A percentile compares a stretch with the other conserved stretches of the same genome.
phyloP scores from a whole-genome alignment of 2,113 vertebrate species.

The Lathamus discolor region DNA sequence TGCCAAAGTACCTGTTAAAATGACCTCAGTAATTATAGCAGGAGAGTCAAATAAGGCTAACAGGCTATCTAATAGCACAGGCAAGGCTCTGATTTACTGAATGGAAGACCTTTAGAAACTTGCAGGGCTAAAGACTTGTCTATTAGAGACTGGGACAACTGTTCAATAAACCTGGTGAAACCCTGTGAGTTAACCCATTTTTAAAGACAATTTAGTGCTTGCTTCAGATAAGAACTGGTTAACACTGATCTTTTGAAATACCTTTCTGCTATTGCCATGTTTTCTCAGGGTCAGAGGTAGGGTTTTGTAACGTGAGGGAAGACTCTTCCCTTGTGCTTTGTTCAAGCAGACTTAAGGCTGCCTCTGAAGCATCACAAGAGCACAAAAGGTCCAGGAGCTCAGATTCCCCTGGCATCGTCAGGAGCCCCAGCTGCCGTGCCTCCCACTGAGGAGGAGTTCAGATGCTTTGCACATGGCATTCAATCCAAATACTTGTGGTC shows the following conservation, averaged over 20 bases:
- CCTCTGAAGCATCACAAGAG: neutral
- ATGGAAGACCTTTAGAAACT: neutral
- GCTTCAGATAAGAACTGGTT: neutral
- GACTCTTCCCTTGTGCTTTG: neutral
- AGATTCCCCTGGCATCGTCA: neutral
- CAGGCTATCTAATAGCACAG: neutral
- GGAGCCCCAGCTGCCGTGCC: neutral
- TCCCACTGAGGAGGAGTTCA: neutral
- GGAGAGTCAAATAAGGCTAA: neutral
- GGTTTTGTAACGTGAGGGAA: neutral
- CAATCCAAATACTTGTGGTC: neutral
- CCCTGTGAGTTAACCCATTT: neutral
- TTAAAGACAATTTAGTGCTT: neutral
- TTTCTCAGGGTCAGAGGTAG: neutral
- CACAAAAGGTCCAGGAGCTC: neutral
- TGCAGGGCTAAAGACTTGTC: neutral
- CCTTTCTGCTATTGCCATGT: neutral
- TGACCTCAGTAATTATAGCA: neutral
- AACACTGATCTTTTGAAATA: neutral
- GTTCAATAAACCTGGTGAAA: neutral
- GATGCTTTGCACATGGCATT: neutral
- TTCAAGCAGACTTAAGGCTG: neutral
- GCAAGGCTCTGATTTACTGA: neutral
- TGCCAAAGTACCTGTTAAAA: constrained; percentile 2
- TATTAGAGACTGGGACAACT: neutral